phyloP scores from a whole-genome alignment of 2,888 invertebrate species.

The Andrena fulva region DNA sequence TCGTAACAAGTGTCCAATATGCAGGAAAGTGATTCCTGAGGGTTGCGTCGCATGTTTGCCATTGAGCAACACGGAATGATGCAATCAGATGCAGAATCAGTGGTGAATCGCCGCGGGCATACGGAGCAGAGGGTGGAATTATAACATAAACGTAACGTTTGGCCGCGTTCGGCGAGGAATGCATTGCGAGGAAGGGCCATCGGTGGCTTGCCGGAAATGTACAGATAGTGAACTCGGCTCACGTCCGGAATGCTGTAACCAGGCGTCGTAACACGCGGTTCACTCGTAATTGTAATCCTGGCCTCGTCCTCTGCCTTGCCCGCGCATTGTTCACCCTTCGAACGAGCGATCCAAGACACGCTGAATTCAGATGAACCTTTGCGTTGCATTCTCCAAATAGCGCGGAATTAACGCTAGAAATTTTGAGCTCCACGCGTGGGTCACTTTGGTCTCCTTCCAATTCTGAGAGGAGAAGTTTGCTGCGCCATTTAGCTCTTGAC shows the following conservation, averaged over 20 bases:
- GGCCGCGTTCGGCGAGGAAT: slow-evolving; percentile 43
- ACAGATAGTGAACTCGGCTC: slow-evolving; percentile 63
- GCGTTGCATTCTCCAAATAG: slow-evolving; percentile 15
- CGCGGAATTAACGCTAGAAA: background rate
- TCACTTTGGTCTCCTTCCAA: too few relatives aligned
- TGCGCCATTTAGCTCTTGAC: too few relatives aligned
- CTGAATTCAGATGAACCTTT: slow-evolving; percentile 41
- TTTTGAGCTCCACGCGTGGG: background rate
- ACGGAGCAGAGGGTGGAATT: slow-evolving; percentile 38
- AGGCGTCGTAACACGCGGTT: slow-evolving; percentile 59
- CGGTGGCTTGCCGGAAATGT: slow-evolving; percentile 60
- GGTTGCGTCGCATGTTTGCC: background rate
- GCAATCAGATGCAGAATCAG: slow-evolving; percentile 34
- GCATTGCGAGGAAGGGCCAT: slow-evolving; percentile 61
- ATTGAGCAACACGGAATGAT: slow-evolving; percentile 22
- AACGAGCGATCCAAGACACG: slow-evolving; percentile 33
- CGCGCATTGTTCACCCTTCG: slow-evolving; percentile 51
- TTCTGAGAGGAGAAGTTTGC: too few relatives aligned
- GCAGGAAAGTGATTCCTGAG: slow-evolving; percentile 4
- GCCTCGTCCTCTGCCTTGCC: slow-evolving; percentile 2
- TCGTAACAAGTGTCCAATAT: background rate
- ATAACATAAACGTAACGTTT: slow-evolving; percentile 58
- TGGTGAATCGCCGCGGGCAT: background rate
- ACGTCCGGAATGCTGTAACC: slow-evolving; percentile 64
- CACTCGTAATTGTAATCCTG: slow-evolving; percentile 59